Evolutionary conservation across 2,888 invertebrate genomes (phyloP).

Genomic region (Galeopsomyia nigrocyanea): DNA sequence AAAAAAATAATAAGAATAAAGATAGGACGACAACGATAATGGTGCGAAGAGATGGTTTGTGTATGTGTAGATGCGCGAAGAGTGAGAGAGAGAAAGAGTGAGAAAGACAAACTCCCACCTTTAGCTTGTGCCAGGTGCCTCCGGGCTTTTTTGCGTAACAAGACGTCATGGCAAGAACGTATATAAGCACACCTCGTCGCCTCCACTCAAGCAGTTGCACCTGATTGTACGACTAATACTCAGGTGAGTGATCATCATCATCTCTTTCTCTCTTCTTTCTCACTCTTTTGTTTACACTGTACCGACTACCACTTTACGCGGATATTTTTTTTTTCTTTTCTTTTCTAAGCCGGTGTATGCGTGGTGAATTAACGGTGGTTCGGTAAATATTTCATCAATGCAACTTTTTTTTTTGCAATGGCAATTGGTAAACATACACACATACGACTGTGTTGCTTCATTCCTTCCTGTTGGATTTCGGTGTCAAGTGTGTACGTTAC

Average conservation of each 20-base stretch:
- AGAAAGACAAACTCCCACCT: conserved; percentile 59
- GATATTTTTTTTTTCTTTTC: not conserved
- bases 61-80: conserved; percentile 43
- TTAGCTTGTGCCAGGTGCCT: conserved; percentile 43
- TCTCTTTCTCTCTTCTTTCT: not conserved
- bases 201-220: conserved; percentile 54
- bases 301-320: no score
- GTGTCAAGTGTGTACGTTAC: no score
- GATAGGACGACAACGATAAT: conserved; percentile 50
- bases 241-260: conserved; percentile 55
- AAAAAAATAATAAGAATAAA: conserved; percentile 48
- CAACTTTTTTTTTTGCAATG: no score
- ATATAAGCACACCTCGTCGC: conserved; percentile 58
- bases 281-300: not conserved
- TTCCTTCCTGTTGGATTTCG: no score
- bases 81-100: not conserved
- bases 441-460: no score
- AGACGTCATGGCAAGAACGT: conserved; percentile 55
- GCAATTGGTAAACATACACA: no score
- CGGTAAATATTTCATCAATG: no score
- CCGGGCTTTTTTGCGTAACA: conserved; percentile 57
- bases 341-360: not conserved
- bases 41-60: conserved; percentile 23
- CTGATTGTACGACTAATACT: conserved; percentile 56
- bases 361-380: no score